A percentile compares a stretch with the other conserved stretches of the same genome.
These are phyloP conservation scores for Procambarus clarkii DNA, from an alignment of 1,140 invertebrate genomes.

Conservation along the genomic window DNA sequence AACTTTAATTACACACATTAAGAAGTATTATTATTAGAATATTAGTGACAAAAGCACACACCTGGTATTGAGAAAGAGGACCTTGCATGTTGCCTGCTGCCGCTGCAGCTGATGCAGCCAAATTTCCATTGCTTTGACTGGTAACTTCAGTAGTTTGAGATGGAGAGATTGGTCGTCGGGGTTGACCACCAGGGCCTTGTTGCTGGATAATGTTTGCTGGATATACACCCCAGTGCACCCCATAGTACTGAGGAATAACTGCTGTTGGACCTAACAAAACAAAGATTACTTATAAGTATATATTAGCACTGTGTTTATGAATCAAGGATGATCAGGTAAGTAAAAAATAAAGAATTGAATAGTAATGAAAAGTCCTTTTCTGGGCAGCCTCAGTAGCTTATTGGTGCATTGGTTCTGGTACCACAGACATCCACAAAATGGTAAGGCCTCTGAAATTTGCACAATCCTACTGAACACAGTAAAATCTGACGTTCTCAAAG, in stretches of 20 bases:
- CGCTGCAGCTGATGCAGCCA: conserved; percentile 62
- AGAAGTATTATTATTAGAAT: background rate
- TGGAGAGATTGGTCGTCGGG: conserved; percentile 69
- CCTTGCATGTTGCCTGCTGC: conserved; percentile 65
- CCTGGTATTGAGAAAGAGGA: conserved; percentile 66
- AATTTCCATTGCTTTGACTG: conserved; percentile 70
- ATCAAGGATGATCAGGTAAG: too few species aligned
- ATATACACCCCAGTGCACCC: conserved; percentile 87
- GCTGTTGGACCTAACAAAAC: conserved; percentile 84
- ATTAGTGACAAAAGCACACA: background rate
- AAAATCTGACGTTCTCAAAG: too few species aligned
- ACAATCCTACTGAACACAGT: too few species aligned
- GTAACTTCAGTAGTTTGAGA: conserved; percentile 72
- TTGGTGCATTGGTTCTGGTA: too few species aligned
- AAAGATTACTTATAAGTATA: background rate
- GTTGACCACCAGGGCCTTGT: conserved; percentile 67
- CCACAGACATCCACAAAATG: too few species aligned
- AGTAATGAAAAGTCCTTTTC: too few species aligned
- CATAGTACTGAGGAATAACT: conserved; percentile 78
- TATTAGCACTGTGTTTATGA: too few species aligned
- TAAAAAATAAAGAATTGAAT: too few species aligned
- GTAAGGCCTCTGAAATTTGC: too few species aligned
- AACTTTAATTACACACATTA: background rate
- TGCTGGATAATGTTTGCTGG: conserved; percentile 73
- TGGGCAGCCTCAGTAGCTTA: too few species aligned